Conservation (phyloP, 2,113 vertebrate species). For the Pleuronectes platessa region DNA sequence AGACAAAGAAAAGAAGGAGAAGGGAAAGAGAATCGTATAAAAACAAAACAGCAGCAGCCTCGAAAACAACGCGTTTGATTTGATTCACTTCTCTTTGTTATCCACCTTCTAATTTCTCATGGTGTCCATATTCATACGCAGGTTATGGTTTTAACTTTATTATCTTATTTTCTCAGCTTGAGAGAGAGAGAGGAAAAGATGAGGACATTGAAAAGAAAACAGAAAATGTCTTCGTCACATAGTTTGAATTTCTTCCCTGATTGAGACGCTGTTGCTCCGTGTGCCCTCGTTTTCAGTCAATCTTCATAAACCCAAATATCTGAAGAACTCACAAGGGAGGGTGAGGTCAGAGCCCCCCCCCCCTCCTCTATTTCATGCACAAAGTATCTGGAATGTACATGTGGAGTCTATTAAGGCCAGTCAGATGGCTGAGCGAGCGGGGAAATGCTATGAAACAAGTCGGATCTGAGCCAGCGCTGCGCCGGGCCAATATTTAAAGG, state of each 20-base stretch:
- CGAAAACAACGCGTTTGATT: too few species aligned
- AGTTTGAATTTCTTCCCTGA: slow-evolving; percentile 18
- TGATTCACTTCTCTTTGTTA: too few species aligned
- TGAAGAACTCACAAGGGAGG: slow-evolving; percentile 33
- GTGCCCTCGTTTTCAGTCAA: slow-evolving; percentile 14
- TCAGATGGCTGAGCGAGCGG: slow-evolving; percentile 65
- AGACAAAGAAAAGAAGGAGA: background rate
- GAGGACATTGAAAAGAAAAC: background rate
- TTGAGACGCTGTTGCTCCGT: slow-evolving; percentile 12
- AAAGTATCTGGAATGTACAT: slow-evolving; percentile 80
- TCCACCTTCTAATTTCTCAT: too few species aligned
- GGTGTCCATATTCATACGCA: too few species aligned
- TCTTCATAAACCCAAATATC: slow-evolving; percentile 44
- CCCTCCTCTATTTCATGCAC: slow-evolving; percentile 49
- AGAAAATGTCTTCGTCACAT: background rate
- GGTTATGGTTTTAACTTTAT: too few species aligned
- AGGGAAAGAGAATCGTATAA: too few species aligned
- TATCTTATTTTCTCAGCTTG: too few species aligned
- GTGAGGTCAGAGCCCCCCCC: slow-evolving; percentile 49
- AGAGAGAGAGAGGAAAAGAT: background rate
- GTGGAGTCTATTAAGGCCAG: slow-evolving; percentile 77
- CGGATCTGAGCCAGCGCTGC: slow-evolving; percentile 37
- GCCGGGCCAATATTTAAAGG: slow-evolving; percentile 17
- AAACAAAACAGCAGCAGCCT: too few species aligned
- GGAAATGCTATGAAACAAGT: slow-evolving; percentile 61